These are phyloP conservation scores for Folsomia manolachei DNA, from an alignment of 2,888 invertebrate species.

Conservation along the genomic window DNA sequence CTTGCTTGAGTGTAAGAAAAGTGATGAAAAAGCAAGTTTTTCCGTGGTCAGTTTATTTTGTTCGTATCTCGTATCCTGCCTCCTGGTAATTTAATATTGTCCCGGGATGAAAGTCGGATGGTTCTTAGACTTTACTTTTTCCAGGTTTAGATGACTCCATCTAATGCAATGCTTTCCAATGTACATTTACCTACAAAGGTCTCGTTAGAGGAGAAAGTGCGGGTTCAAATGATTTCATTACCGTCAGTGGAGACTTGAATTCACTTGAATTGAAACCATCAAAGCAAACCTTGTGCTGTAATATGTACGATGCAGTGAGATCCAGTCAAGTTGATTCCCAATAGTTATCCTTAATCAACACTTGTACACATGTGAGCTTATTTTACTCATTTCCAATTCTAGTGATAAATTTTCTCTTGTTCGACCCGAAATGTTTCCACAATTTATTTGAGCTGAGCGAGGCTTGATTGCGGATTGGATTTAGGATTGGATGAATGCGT, in stretches of 20 bases:
- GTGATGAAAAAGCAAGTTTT: not conserved
- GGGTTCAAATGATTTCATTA: constrained; percentile 22
- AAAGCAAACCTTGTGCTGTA: not conserved
- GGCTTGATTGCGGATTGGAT: not conserved
- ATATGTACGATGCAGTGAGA: too few species aligned
- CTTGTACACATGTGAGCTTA: not conserved
- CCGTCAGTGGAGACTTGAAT: not conserved
- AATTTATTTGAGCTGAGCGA: not conserved
- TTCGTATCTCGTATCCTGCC: too few species aligned
- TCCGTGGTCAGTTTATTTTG: not conserved
- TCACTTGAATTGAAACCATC: not conserved
- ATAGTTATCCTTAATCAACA: not conserved
- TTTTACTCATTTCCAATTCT: not conserved
- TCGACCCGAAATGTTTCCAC: not conserved
- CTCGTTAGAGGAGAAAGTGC: constrained; percentile 14
- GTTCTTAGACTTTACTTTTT: too few species aligned
- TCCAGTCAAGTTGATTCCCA: not conserved
- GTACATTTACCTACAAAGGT: constrained; percentile 13
- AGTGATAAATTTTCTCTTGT: not conserved
- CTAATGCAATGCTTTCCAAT: too few species aligned
- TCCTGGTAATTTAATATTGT: not conserved
- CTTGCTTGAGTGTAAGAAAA: not conserved
- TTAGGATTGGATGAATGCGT: too few species aligned
- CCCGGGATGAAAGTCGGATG: not conserved
- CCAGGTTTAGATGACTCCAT: too few species aligned